Evolutionary conservation across 2,797 vertebrate species (phyloP), one percentile per base, ranked within the genome.

Genomic region (Pseudomugil tenellus): DNA sequence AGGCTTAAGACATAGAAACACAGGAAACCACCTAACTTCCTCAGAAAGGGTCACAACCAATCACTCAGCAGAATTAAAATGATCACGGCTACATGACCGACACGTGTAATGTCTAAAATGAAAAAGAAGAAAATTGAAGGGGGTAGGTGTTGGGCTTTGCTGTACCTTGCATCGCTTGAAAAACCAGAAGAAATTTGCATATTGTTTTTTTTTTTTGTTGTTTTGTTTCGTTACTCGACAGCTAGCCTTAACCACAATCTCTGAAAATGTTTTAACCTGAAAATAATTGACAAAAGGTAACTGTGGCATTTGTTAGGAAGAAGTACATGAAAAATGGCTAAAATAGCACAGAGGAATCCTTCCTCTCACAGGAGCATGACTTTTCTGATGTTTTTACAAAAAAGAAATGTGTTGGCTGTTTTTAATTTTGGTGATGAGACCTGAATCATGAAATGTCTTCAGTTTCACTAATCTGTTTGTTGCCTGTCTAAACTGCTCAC

Each of bases 21-120:
- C 41, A 19, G 6, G 85, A 90, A 85, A 87, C 76, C 88, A 89
- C 90, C 89, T 66, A 35, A 74, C 25, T 72, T 72, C 60, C 70
- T 72, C 59, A 1, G 29, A 72, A 11, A 55, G 29, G 34, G 34
- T 54, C 17, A 0, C 59, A 58, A 26, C 28, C 26, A 23, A 31
- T 68, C 31, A 48, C 9, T 31, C 61, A 29, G 60, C 11, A 58
- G 16, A 70, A 21, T 6, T 67, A 34, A 48, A 19, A 29, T 64
- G 29, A 54, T 53, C 31, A 62, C 43, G 12, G 0, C 9, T 49
- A 10, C 11, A 4, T 17, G 31, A 67, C 9, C 49, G 28, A 79
- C 11, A 19, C 3, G 0, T 1, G 23, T 13, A 2, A 21, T 31
- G 34, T 41, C 7, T 64, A 48, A 49, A 9, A 21, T 23, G 25